Percentiles rank a stretch among this genome's conserved stretches.
These are phyloP conservation scores for Drusus annulatus DNA, from an alignment of 1,140 invertebrate species.

Conservation along the genomic window DNA sequence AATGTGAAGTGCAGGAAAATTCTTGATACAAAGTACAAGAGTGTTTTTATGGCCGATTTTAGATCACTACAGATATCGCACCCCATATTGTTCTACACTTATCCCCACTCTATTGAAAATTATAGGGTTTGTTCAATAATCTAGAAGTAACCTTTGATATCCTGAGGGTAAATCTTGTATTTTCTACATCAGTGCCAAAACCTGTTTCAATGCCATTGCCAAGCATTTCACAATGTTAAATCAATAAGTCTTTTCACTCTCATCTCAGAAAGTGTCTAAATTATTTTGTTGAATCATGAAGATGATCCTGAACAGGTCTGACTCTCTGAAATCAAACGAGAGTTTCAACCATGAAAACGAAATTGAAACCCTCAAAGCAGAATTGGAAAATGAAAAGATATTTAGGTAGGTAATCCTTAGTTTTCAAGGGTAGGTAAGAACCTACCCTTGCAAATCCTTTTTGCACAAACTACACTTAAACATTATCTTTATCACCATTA, in stretches of 20 bases:
- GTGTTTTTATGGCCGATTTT: no score
- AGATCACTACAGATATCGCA: no score
- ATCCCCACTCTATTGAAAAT: no score
- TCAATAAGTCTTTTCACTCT: conserved; percentile 21
- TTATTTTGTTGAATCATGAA: conserved; percentile 16
- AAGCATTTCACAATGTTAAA: neutral
- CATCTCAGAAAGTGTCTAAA: neutral
- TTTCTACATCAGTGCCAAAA: neutral
- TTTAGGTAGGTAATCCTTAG: conserved; percentile 67
- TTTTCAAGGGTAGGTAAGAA: no score
- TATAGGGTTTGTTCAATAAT: no score
- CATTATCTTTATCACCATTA: no score
- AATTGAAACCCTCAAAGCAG: conserved; percentile 67
- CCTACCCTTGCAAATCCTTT: no score
- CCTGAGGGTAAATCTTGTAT: neutral
- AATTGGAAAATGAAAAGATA: conserved; percentile 69
- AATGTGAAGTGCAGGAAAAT: no score
- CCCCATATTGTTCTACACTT: no score
- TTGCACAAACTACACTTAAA: no score
- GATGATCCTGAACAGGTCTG: conserved; percentile 49
- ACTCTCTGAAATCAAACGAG: conserved; percentile 56
- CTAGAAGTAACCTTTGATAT: no score
- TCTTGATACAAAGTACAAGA: no score
- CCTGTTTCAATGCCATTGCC: conserved; percentile 20
- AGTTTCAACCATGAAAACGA: conserved; percentile 63